Evolutionary conservation across 1,140 invertebrate species (phyloP).

Genomic region (Hycleus phaleratus): DNA sequence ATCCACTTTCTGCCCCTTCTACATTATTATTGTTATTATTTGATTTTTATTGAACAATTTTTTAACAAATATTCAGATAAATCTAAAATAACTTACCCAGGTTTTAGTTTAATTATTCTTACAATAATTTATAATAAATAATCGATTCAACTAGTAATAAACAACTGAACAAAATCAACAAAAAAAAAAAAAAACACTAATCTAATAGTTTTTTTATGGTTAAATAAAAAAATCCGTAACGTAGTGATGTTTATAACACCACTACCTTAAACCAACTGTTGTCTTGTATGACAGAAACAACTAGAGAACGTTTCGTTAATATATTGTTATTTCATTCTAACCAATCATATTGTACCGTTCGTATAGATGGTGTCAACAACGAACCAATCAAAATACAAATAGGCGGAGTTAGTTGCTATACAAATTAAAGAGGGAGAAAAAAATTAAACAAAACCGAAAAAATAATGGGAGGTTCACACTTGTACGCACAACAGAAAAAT

Average conservation of each 20-base stretch:
- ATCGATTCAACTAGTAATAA: background rate
- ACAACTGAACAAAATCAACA: background rate
- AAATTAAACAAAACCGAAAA: no score
- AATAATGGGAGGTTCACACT: no score
- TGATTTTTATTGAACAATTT: background rate
- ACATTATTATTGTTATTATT: background rate
- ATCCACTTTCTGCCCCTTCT: no score
- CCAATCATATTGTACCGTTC: no score
- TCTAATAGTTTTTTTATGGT: background rate
- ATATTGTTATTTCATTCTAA: no score
- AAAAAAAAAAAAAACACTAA: slow-evolving; percentile 18
- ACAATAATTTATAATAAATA: background rate
- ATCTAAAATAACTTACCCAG: background rate
- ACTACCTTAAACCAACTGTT: slow-evolving; percentile 35
- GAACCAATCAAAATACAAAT: no score
- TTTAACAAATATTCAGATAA: background rate
- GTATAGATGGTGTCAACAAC: no score
- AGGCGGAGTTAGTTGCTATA: no score
- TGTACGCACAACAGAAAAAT: no score
- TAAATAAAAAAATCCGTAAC: slow-evolving; percentile 9
- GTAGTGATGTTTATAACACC: slow-evolving; percentile 25
- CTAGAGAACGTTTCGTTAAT: no score
- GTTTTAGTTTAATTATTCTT: no score
- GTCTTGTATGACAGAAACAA: slow-evolving; percentile 13
- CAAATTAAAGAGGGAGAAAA: no score